Evolutionary conservation across 2,888 invertebrate genomes (phyloP).

Genomic region (Phortica magna): DNA sequence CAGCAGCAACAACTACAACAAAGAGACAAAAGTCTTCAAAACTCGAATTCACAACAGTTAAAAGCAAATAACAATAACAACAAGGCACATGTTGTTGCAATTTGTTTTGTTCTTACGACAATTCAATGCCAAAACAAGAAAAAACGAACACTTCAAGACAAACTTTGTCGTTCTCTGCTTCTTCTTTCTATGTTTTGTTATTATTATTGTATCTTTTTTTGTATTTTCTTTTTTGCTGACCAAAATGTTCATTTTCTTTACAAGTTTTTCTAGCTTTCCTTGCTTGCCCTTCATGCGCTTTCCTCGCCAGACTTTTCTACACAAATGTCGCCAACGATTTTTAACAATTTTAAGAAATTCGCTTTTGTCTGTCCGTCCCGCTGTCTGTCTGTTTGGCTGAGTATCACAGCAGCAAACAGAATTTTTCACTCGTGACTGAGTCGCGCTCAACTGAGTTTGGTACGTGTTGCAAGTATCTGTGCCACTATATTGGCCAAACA

Average conservation of each 20-base stretch:
- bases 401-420: neutral
- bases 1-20: neutral
- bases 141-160: slow-evolving; percentile 56
- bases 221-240: neutral
- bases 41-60: neutral
- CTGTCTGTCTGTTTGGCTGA: neutral
- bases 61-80: slow-evolving; percentile 53
- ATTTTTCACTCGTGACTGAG: slow-evolving; percentile 60
- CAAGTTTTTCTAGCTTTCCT: no score
- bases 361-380: neutral
- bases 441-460: slow-evolving; percentile 21
- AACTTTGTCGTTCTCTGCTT: slow-evolving; percentile 37
- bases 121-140: slow-evolving; percentile 61
- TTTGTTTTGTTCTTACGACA: neutral
- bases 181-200: neutral
- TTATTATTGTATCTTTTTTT: neutral
- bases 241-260: no score
- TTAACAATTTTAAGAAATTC: slow-evolving; percentile 29
- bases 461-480: slow-evolving; percentile 22
- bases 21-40: neutral
- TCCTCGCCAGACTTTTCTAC: slow-evolving; percentile 28
- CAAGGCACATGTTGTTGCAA: neutral
- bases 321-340: slow-evolving; percentile 44
- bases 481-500: neutral
- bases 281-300: slow-evolving; percentile 26